Evolutionary conservation across 1,140 invertebrate species (phyloP).

Genomic region (Elymnias hypermnestra): DNA sequence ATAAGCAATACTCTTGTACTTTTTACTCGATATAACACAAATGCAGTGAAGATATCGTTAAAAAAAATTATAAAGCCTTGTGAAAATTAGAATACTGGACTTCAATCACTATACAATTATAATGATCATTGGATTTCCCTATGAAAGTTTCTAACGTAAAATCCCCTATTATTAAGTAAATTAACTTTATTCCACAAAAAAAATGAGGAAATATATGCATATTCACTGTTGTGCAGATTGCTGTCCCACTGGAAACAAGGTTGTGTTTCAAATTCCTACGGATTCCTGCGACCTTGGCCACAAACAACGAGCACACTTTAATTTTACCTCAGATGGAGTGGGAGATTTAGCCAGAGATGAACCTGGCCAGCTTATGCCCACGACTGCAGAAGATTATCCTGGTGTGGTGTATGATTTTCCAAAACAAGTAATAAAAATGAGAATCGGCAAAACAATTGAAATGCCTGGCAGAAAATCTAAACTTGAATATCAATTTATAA

Average conservation of each 20-base stretch:
- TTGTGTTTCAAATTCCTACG: slow-evolving; percentile 59
- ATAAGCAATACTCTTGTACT: no score
- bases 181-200: neutral
- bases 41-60: no score
- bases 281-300: slow-evolving; percentile 51
- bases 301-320: slow-evolving; percentile 58
- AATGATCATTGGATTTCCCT: no score
- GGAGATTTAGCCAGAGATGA: slow-evolving; percentile 57
- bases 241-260: slow-evolving; percentile 65
- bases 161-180: no score
- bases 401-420: slow-evolving; percentile 59
- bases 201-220: slow-evolving; percentile 16
- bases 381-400: slow-evolving; percentile 37
- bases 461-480: slow-evolving; percentile 58
- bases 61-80: no score
- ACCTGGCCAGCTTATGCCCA: slow-evolving; percentile 41
- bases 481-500: slow-evolving; percentile 65
- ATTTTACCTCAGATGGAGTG: slow-evolving; percentile 50
- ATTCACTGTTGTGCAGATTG: slow-evolving; percentile 53
- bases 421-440: slow-evolving; percentile 62
- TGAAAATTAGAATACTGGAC: no score
- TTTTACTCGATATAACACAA: no score
- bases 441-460: slow-evolving; percentile 53
- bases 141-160: no score
- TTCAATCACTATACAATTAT: no score